Percentiles rank a stretch among this genome's conserved stretches.
These are phyloP conservation scores for Sarcophaga carnaria DNA, from an alignment of 2,888 invertebrate species.

Conservation along the genomic window DNA sequence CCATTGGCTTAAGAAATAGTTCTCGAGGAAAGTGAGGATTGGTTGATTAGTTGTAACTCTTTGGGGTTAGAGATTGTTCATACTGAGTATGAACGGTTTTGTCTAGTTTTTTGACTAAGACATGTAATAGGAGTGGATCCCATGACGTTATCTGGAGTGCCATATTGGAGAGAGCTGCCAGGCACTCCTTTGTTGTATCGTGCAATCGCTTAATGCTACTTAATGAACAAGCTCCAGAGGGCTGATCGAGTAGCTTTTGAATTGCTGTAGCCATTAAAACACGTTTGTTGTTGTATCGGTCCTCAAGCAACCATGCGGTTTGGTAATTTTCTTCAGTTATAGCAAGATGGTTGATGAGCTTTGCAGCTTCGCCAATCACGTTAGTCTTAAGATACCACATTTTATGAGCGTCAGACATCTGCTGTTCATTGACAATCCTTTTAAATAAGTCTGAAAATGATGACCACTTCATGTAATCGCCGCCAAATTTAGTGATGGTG, in stretches of 20 bases:
- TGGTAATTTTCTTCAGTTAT: not conserved
- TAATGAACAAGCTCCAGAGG: not conserved
- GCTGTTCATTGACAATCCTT: no score
- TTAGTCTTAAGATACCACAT: no score
- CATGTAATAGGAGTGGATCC: not conserved
- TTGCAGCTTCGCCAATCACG: no score
- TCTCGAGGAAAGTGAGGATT: not conserved
- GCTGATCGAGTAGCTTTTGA: conserved; percentile 6
- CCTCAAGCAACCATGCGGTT: no score
- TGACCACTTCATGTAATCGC: no score
- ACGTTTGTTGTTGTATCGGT: no score
- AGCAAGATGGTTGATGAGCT: no score
- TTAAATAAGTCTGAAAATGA: no score
- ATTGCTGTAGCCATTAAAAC: not conserved
- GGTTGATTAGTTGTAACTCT: not conserved
- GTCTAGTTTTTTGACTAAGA: not conserved
- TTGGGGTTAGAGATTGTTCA: conserved; percentile 1
- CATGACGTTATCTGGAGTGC: not conserved
- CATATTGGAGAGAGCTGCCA: conserved; percentile 6
- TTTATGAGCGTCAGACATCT: no score
- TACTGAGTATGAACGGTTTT: conserved; percentile 7
- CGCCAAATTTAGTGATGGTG: no score
- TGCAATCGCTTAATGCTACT: not conserved
- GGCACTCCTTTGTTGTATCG: conserved; percentile 11
- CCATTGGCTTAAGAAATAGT: not conserved